Percentiles rank a stretch among this genome's conserved stretches.
Conservation (phyloP, 2,113 vertebrate species). For the Dasyornis broadbenti region DNA sequence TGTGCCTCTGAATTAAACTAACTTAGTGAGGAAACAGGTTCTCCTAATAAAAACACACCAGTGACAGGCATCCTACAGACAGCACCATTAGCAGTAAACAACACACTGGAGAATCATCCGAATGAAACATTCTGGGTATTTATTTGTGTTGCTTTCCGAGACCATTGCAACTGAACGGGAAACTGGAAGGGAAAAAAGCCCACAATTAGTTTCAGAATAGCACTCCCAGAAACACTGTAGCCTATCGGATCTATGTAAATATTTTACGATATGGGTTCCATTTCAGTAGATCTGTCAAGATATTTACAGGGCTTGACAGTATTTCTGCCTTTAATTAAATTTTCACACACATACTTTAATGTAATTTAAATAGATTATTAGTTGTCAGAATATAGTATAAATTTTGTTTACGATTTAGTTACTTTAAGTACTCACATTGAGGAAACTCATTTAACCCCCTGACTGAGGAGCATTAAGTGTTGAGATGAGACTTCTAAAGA, state of each 20-base stretch:
- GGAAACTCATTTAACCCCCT: conserved; percentile 77
- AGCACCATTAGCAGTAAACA: conserved; percentile 21
- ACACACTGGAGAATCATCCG: neutral
- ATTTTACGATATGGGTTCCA: conserved; percentile 60
- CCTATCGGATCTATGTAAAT: conserved; percentile 68
- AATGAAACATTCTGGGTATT: conserved; percentile 1
- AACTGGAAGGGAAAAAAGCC: conserved; percentile 25
- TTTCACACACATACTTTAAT: conserved; percentile 77
- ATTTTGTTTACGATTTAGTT: conserved; percentile 82
- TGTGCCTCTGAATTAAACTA: neutral
- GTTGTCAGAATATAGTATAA: conserved; percentile 78
- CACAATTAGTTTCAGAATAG: conserved; percentile 22
- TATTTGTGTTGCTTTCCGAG: neutral
- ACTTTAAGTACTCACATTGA: conserved; percentile 74
- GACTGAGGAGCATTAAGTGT: conserved; percentile 63
- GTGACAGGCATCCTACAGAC: neutral
- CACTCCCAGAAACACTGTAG: conserved; percentile 20
- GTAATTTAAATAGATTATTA: conserved; percentile 82
- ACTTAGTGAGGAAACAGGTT: neutral
- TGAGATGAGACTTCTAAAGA: conserved; percentile 69
- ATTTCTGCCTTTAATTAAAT: conserved; percentile 77
- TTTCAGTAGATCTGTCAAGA: conserved; percentile 72
- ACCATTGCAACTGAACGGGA: neutral
- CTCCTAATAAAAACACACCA: neutral
- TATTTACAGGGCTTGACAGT: conserved; percentile 74